phyloP scores from a whole-genome alignment of 2,797 vertebrate genomes.

The Poeciliopsis gracilis region DNA sequence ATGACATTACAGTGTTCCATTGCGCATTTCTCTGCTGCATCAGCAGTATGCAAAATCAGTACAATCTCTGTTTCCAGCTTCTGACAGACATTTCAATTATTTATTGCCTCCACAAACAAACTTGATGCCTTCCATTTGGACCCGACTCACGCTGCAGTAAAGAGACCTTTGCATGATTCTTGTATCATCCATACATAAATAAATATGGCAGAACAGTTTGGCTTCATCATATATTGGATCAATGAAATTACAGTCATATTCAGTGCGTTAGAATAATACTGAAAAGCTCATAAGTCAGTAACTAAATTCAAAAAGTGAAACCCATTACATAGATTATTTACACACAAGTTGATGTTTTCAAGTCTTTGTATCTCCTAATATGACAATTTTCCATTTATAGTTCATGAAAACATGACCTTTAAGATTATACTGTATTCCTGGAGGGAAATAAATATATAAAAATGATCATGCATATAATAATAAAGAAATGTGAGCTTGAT shows the following conservation, averaged over 20 bases:
- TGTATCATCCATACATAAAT: constrained; percentile 19
- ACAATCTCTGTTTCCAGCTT: constrained; percentile 27
- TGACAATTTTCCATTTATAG: background rate
- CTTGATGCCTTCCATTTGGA: constrained; percentile 26
- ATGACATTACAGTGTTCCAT: constrained; percentile 41
- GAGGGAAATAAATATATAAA: background rate
- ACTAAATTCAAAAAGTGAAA: background rate
- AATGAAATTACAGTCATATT: background rate
- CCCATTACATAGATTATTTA: background rate
- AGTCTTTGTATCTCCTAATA: background rate
- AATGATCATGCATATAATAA: background rate
- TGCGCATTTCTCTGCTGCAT: constrained; percentile 54
- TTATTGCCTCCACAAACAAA: constrained; percentile 28
- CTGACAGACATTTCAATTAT: constrained; percentile 50
- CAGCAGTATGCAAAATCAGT: constrained; percentile 57
- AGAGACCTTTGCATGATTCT: constrained; percentile 20
- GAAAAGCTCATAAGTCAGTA: background rate
- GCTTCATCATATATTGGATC: background rate
- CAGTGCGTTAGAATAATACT: background rate
- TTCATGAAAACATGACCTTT: background rate
- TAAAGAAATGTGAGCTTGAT: background rate
- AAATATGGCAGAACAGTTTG: background rate
- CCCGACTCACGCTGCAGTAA: constrained; percentile 6
- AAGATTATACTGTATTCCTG: background rate
- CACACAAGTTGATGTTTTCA: background rate